These are phyloP conservation scores for Coracias cyanogaster DNA, from an alignment of 2,797 vertebrate species.

Conservation along the genomic window DNA sequence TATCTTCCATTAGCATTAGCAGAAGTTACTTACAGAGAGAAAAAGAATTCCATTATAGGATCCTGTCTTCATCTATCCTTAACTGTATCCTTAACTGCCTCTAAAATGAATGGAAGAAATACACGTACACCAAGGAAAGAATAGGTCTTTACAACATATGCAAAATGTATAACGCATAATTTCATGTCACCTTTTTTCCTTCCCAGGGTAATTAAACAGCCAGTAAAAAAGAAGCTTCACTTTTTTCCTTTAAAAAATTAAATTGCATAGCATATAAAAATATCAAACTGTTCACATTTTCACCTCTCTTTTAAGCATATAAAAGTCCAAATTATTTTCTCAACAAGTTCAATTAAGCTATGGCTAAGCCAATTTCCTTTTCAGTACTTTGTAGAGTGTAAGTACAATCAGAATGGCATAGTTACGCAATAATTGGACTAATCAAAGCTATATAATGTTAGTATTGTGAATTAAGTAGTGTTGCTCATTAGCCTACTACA, in stretches of 20 bases:
- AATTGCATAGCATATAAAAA: background rate
- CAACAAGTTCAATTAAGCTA: background rate
- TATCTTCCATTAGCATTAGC: background rate
- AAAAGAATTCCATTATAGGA: background rate
- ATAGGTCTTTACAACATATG: background rate
- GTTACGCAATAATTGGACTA: constrained; percentile 37
- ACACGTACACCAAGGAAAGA: background rate
- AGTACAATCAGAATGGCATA: background rate
- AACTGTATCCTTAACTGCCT: background rate
- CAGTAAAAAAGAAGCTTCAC: background rate
- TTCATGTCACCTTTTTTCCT: background rate
- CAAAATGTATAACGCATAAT: background rate
- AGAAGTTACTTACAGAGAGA: background rate
- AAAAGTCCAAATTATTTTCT: constrained; percentile 2
- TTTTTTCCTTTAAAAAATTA: background rate
- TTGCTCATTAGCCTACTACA: constrained; percentile 58
- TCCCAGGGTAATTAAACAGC: background rate
- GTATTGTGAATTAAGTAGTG: constrained; percentile 6
- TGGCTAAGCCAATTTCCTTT: background rate
- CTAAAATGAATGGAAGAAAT: background rate
- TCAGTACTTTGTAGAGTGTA: background rate
- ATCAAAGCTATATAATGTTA: constrained; percentile 55
- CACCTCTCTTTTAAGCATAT: background rate
- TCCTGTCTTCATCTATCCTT: background rate
- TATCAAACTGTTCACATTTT: background rate